Conservation (phyloP, 2,797 vertebrate genomes). For the Paramormyrops hopkinsi region DNA sequence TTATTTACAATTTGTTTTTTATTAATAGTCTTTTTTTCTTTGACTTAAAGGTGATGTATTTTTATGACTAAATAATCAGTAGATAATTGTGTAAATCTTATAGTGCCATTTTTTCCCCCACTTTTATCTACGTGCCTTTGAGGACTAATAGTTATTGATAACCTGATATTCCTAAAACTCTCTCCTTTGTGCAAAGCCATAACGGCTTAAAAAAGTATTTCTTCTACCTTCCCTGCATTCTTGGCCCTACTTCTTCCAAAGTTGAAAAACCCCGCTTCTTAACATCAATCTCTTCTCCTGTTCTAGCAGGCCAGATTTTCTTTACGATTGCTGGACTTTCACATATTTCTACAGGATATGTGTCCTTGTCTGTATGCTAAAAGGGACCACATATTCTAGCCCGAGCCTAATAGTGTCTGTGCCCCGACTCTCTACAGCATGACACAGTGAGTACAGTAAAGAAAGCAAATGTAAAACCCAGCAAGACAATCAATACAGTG, state of each 20-base stretch:
- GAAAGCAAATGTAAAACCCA: constrained; percentile 4
- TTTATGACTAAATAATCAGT: not conserved
- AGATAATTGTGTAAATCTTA: not conserved
- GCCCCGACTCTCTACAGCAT: not conserved
- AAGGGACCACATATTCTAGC: not conserved
- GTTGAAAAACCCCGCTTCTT: not conserved
- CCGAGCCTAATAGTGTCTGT: not conserved
- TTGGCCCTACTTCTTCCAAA: not conserved
- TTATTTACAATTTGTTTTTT: not conserved
- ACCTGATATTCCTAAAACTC: not conserved
- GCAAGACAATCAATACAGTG: not conserved
- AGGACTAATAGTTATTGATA: not conserved
- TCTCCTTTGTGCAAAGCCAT: not conserved
- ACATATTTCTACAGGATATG: constrained; percentile 1
- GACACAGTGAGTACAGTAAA: constrained; percentile 4
- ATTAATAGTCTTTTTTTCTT: not conserved
- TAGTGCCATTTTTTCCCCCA: not conserved
- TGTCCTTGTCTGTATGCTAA: not conserved
- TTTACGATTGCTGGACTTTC: not conserved
- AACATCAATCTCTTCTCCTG: not conserved
- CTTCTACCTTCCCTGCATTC: not conserved
- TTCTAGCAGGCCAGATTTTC: not conserved
- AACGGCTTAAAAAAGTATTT: not conserved
- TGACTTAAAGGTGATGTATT: not conserved
- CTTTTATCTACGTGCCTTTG: not conserved